phyloP scores from a whole-genome alignment of 2,113 vertebrate genomes.

The Grantiella picta region DNA sequence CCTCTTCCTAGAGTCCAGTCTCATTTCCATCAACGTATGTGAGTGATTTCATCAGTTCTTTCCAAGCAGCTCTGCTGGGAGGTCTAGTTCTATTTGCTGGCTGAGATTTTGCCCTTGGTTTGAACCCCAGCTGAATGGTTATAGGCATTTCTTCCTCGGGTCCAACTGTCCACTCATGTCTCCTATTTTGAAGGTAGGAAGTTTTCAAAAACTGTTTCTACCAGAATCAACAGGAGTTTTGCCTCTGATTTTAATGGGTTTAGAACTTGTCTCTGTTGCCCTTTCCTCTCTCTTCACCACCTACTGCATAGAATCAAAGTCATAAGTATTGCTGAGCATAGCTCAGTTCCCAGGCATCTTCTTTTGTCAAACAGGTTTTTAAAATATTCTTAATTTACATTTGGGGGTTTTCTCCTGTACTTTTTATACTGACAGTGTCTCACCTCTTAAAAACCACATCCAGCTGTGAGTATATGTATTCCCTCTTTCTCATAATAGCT shows the following conservation, averaged over 20 bases:
- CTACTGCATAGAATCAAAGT: neutral
- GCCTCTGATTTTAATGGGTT: neutral
- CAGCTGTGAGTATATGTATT: neutral
- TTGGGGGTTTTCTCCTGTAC: neutral
- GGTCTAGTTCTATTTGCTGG: neutral
- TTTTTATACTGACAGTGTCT: neutral
- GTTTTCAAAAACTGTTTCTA: neutral
- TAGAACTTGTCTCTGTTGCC: neutral
- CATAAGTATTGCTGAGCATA: neutral
- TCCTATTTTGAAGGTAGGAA: neutral
- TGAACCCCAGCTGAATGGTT: neutral
- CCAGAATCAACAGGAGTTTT: neutral
- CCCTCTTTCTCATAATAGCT: constrained; percentile 13
- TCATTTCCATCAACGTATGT: neutral
- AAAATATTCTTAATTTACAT: constrained; percentile 29
- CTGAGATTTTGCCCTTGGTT: neutral
- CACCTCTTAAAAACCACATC: neutral
- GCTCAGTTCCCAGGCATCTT: neutral
- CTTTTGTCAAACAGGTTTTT: constrained; percentile 23
- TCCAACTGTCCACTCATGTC: neutral
- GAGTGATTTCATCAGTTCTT: neutral
- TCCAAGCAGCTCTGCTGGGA: neutral
- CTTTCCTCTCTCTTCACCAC: neutral
- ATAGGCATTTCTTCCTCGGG: neutral
- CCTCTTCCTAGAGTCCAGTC: neutral